These are phyloP conservation scores for Acrobasis repandana DNA, from an alignment of 2,888 invertebrate genomes.

Conservation along the genomic window DNA sequence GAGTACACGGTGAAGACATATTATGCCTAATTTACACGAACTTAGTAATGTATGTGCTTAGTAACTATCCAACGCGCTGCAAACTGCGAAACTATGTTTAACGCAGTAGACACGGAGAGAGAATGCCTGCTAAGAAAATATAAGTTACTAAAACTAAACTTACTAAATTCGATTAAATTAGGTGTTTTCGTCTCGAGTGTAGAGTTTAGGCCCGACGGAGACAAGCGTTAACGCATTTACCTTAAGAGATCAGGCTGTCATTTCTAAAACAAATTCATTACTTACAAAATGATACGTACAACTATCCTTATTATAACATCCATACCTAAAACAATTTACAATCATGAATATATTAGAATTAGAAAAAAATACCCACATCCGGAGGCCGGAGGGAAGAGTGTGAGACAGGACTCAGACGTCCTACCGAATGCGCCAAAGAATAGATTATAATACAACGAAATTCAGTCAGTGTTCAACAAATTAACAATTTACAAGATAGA, in stretches of 20 bases:
- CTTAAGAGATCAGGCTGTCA: slow-evolving; percentile 81
- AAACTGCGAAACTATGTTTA: not conserved
- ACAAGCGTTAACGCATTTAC: slow-evolving; percentile 58
- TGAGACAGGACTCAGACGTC: slow-evolving; percentile 42
- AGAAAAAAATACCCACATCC: slow-evolving; percentile 41
- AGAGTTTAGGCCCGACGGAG: slow-evolving; percentile 42
- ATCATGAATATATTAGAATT: slow-evolving; percentile 57
- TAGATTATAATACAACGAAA: slow-evolving; percentile 58
- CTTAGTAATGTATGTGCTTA: not conserved
- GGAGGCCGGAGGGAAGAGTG: slow-evolving; percentile 38
- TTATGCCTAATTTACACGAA: slow-evolving; percentile 15
- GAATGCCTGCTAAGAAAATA: not conserved
- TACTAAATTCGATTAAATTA: slow-evolving; percentile 10
- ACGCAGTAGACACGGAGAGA: not conserved
- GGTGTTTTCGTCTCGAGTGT: slow-evolving; percentile 11
- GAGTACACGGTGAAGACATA: not conserved
- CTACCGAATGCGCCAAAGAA: slow-evolving; percentile 36
- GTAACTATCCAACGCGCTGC: not conserved
- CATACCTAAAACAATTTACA: slow-evolving; percentile 78
- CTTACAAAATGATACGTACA: slow-evolving; percentile 75
- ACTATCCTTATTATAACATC: slow-evolving; percentile 75
- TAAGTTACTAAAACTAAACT: slow-evolving; percentile 2
- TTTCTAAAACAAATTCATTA: slow-evolving; percentile 74
- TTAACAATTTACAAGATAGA: slow-evolving; percentile 66
- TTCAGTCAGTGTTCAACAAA: slow-evolving; percentile 66